These are phyloP conservation scores for Mormyrus iriodes DNA, from an alignment of 2,113 vertebrate species.

Conservation along the genomic window DNA sequence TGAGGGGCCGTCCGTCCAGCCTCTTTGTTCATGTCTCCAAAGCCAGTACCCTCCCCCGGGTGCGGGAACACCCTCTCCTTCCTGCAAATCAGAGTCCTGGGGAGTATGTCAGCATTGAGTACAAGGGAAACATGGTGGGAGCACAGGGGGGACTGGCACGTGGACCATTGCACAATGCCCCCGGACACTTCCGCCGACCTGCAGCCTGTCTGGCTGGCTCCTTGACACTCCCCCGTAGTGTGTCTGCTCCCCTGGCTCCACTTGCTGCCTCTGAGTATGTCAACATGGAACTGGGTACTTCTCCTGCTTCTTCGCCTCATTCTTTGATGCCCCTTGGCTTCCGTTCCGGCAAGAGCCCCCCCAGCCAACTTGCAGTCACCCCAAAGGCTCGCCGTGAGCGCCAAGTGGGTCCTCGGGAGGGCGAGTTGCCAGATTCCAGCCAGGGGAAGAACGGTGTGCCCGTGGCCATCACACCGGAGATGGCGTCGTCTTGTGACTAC, in stretches of 20 bases:
- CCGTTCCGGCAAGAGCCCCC: conserved; percentile 41
- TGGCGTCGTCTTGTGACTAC: conserved; percentile 43
- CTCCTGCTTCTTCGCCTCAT: conserved; percentile 4
- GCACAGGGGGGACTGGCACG: conserved; percentile 33
- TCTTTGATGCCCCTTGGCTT: conserved; percentile 45
- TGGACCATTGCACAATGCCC: conserved; percentile 48
- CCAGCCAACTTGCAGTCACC: conserved; percentile 40
- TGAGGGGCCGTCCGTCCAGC: conserved; percentile 53
- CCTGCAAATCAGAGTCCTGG: conserved; percentile 51
- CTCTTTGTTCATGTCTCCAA: conserved; percentile 58
- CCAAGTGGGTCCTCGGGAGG: conserved; percentile 38
- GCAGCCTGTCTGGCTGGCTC: conserved; percentile 48
- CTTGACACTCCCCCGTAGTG: conserved; percentile 62
- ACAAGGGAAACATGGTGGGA: conserved; percentile 40
- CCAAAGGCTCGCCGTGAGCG: conserved; percentile 48
- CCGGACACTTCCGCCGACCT: conserved; percentile 49
- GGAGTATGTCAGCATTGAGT: conserved; percentile 66
- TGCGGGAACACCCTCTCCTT: conserved; percentile 52
- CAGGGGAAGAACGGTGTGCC: conserved; percentile 46
- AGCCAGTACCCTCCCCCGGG: conserved; percentile 63
- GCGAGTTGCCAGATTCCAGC: conserved; percentile 41
- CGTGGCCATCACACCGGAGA: conserved; percentile 37
- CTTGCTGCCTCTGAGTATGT: conserved; percentile 58
- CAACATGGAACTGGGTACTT: conserved; percentile 62
- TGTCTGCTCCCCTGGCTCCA: conserved; percentile 60